Conservation (phyloP, 2,888 invertebrate species). For the Tridacna gigas region DNA sequence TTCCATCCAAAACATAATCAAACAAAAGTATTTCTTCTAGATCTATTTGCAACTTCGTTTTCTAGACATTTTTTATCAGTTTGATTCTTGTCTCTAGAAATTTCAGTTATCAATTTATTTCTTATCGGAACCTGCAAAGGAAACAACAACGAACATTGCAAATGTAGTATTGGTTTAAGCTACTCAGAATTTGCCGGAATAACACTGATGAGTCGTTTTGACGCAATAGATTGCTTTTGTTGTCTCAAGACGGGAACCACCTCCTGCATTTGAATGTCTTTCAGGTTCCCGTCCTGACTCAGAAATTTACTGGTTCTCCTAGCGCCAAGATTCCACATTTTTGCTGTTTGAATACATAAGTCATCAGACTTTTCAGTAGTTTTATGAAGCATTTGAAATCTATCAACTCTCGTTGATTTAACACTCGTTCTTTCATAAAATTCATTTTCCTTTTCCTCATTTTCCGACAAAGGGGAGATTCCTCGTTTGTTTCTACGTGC, state of each 20-base stretch:
- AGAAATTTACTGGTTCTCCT: slow-evolving; percentile 53
- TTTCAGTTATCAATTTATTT: too few relatives aligned
- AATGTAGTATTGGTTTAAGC: too few relatives aligned
- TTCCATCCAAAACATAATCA: too few relatives aligned
- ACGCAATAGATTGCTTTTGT: slow-evolving; percentile 1
- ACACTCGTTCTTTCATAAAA: slow-evolving; percentile 44
- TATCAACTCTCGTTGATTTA: slow-evolving; percentile 44
- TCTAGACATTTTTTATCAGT: too few relatives aligned
- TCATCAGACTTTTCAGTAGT: slow-evolving; percentile 43
- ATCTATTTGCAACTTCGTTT: too few relatives aligned
- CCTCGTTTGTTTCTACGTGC: slow-evolving; percentile 4
- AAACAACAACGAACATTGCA: too few relatives aligned
- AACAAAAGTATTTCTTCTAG: too few relatives aligned
- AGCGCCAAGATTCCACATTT: slow-evolving; percentile 45
- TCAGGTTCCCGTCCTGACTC: slow-evolving; percentile 39
- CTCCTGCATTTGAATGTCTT: slow-evolving; percentile 20
- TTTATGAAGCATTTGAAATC: slow-evolving; percentile 52
- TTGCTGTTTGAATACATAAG: slow-evolving; percentile 27
- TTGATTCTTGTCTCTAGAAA: too few relatives aligned
- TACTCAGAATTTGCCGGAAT: slow-evolving; percentile 8
- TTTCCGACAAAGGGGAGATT: slow-evolving; percentile 33
- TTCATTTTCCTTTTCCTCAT: slow-evolving; percentile 42
- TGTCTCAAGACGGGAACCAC: slow-evolving; percentile 16
- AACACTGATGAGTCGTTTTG: slow-evolving; percentile 8
- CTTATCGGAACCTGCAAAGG: too few relatives aligned